Evolutionary conservation across 2,797 vertebrate species (phyloP).

Genomic region (Phrynocephalus guinanensis): DNA sequence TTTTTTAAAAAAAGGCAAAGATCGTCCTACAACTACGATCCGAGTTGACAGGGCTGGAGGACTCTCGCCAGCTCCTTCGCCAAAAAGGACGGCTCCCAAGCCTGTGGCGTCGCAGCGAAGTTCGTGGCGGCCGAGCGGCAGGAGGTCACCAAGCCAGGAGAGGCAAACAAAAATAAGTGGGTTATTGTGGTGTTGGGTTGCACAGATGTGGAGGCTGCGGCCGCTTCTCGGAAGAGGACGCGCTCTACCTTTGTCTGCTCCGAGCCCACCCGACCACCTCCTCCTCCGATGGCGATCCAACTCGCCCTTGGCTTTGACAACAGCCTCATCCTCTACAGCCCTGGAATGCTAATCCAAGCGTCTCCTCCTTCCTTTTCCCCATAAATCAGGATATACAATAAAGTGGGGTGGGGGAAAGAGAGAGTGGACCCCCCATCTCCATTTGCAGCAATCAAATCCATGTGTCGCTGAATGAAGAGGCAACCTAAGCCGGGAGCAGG

Average conservation of each 20-base stretch:
- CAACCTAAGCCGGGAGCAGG: not conserved
- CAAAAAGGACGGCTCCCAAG: not conserved
- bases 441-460: not conserved
- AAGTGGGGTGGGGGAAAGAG: not conserved
- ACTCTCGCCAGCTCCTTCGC: not conserved
- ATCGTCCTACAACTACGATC: not conserved
- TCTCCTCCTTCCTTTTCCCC: not conserved
- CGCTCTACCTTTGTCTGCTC: conserved; percentile 4
- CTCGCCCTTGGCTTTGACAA: conserved; percentile 23
- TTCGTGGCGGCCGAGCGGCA: not conserved
- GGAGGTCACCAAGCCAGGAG: conserved; percentile 14
- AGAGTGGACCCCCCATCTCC: not conserved
- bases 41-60: no score
- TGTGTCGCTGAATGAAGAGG: not conserved
- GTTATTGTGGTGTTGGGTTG: conserved; percentile 8
- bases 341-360: conserved; percentile 21
- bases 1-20: no score
- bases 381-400: conserved; percentile 6
- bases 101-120: not conserved
- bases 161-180: not conserved
- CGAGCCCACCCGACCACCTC: not conserved
- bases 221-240: not conserved
- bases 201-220: not conserved
- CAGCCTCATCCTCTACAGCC: not conserved
- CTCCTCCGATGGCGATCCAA: not conserved